Conservation (phyloP, 92 coral and sea anemone genomes). For the Ricordea florida region DNA sequence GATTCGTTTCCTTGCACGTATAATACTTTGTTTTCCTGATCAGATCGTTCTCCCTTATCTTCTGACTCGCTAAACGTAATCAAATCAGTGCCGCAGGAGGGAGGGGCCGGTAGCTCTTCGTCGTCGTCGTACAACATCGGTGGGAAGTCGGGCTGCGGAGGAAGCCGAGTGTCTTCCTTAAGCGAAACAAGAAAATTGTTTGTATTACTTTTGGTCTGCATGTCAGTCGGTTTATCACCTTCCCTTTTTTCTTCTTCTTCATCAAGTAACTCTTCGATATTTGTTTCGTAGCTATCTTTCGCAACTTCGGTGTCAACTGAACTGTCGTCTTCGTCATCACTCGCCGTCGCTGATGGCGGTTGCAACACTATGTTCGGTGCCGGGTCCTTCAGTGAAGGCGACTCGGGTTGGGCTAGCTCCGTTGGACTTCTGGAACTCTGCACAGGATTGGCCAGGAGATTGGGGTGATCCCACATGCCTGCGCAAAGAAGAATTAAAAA, state of each 20-base stretch:
- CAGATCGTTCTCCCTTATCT: slow-evolving; percentile 28
- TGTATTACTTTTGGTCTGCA: neutral
- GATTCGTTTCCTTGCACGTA: neutral
- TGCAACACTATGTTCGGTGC: slow-evolving; percentile 76
- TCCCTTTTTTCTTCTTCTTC: slow-evolving; percentile 25
- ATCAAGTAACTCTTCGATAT: slow-evolving; percentile 5
- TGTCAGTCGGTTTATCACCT: slow-evolving; percentile 10
- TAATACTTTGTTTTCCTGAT: slow-evolving; percentile 1
- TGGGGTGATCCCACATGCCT: slow-evolving; percentile 74
- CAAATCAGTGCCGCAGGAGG: slow-evolving; percentile 60
- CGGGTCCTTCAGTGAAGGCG: slow-evolving; percentile 27
- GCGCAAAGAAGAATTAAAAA: neutral
- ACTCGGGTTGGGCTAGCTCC: slow-evolving; percentile 20
- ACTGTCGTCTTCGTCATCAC: slow-evolving; percentile 73
- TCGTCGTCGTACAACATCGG: slow-evolving; percentile 51
- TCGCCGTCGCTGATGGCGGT: slow-evolving; percentile 83
- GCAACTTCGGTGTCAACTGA: slow-evolving; percentile 65
- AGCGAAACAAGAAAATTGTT: slow-evolving; percentile 31
- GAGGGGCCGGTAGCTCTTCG: slow-evolving; percentile 77
- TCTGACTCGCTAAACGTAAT: slow-evolving; percentile 71
- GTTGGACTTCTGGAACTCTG: slow-evolving; percentile 25
- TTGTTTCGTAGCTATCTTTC: neutral
- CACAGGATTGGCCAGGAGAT: slow-evolving; percentile 39
- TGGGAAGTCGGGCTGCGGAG: slow-evolving; percentile 71
- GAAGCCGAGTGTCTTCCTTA: slow-evolving; percentile 18